Percentiles rank a stretch among this genome's conserved stretches.
These are phyloP conservation scores for Phymatocera aterrima DNA, from an alignment of 2,888 invertebrate species.

Conservation along the genomic window DNA sequence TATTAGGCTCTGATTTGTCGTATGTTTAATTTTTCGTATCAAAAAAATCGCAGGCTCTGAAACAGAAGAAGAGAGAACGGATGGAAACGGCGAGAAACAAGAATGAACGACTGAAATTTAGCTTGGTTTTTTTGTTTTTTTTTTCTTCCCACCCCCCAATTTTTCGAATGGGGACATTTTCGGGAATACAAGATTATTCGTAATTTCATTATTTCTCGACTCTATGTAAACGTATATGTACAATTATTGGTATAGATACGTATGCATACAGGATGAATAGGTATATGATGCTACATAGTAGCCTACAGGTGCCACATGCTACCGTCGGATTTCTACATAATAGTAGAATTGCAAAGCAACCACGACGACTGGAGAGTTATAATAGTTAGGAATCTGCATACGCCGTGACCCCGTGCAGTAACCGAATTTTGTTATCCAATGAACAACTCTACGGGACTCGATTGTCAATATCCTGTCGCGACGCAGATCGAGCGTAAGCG, in stretches of 20 bases:
- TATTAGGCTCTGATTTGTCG: conserved; percentile 6
- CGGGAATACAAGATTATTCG: no score
- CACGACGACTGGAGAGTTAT: no score
- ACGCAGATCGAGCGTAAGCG: no score
- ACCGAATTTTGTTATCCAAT: conserved; percentile 4
- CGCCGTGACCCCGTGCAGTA: conserved; percentile 2
- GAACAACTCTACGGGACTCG: neutral
- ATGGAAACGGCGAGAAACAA: no score
- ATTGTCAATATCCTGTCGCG: conserved; percentile 17
- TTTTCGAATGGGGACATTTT: no score
- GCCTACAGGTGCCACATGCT: no score
- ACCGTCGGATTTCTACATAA: no score
- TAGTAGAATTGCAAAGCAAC: no score
- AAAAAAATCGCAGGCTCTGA: neutral
- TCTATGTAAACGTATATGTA: neutral
- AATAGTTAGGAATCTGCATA: neutral
- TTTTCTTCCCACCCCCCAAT: neutral
- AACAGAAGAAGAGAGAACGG: neutral
- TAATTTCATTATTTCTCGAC: neutral
- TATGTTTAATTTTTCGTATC: neutral
- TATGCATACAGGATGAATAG: no score
- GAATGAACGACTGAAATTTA: no score
- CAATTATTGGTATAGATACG: no score
- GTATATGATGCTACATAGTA: no score
- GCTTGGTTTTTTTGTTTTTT: neutral